phyloP scores from a whole-genome alignment of 2,797 vertebrate genomes.

The Amazonetta brasiliensis region DNA sequence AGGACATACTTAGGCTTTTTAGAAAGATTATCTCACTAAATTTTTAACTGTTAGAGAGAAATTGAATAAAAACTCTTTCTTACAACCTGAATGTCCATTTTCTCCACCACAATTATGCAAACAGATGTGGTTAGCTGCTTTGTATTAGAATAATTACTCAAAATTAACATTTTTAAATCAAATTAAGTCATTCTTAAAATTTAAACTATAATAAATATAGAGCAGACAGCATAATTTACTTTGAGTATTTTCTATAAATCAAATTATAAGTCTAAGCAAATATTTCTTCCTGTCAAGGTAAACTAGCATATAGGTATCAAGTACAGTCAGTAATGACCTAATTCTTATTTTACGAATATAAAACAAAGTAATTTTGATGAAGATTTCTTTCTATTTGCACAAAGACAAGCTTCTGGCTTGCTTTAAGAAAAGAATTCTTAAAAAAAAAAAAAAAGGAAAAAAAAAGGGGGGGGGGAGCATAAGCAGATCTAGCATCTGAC shows the following conservation, averaged over 20 bases:
- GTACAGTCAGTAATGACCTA: conserved; percentile 82
- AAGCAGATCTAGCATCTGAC: conserved; percentile 99
- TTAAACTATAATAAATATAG: conserved; percentile 80
- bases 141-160: conserved; percentile 80
- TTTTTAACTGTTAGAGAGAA: conserved; percentile 68
- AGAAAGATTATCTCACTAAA: conserved; percentile 70
- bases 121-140: conserved; percentile 77
- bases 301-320: conserved; percentile 80
- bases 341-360: conserved; percentile 85
- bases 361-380: conserved; percentile 89
- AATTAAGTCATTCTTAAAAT: conserved; percentile 80
- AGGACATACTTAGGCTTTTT: conserved; percentile 72
- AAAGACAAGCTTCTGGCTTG: conserved; percentile 87
- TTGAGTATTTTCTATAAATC: conserved; percentile 77
- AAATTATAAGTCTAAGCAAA: conserved; percentile 82
- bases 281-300: conserved; percentile 82
- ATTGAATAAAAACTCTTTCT: conserved; percentile 69
- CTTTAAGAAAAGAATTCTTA: conserved; percentile 89
- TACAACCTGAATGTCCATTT: conserved; percentile 71
- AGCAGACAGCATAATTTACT: conserved; percentile 77
- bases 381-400: conserved; percentile 88
- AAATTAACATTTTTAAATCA: conserved; percentile 83
- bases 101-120: conserved; percentile 71
- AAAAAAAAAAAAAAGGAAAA: conserved; percentile 65
- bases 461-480: conserved; percentile 75